Evolutionary conservation across 2,888 invertebrate species (phyloP).

Genomic region (Eretmocerus hayati): DNA sequence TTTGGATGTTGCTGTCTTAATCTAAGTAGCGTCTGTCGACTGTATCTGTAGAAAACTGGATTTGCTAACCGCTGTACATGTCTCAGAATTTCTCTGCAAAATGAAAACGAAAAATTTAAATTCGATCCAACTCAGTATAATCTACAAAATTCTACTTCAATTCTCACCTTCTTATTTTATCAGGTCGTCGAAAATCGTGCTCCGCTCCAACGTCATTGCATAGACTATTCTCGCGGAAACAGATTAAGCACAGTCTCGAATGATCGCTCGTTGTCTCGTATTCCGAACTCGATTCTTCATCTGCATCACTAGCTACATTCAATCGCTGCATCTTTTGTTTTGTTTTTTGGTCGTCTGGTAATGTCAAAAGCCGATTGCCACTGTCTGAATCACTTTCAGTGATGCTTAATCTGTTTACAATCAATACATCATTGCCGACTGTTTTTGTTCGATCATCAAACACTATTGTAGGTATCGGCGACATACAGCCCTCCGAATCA

Average conservation of each 20-base stretch:
- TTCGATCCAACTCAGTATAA: not conserved
- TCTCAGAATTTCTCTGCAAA: slow-evolving; percentile 52
- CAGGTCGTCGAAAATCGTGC: slow-evolving; percentile 26
- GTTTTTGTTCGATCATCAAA: slow-evolving; percentile 5
- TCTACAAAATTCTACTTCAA: no score
- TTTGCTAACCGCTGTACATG: slow-evolving; percentile 70
- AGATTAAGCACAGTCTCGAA: slow-evolving; percentile 37
- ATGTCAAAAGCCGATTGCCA: slow-evolving; percentile 7
- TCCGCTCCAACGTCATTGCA: slow-evolving; percentile 24
- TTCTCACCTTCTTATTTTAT: slow-evolving; percentile 34
- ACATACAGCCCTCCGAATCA: slow-evolving; percentile 8
- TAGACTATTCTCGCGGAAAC: slow-evolving; percentile 29
- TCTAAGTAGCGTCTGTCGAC: slow-evolving; percentile 73
- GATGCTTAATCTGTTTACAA: slow-evolving; percentile 8
- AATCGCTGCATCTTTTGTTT: slow-evolving; percentile 17
- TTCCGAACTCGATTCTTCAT: slow-evolving; percentile 37
- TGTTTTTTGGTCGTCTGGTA: slow-evolving; percentile 13
- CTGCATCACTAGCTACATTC: slow-evolving; percentile 27
- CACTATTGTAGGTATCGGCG: slow-evolving; percentile 17
- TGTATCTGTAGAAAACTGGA: slow-evolving; percentile 71
- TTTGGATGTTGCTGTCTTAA: slow-evolving; percentile 67
- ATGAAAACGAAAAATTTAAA: slow-evolving; percentile 6
- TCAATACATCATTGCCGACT: not conserved
- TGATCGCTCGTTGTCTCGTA: slow-evolving; percentile 34
- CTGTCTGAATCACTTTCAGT: slow-evolving; percentile 14